phyloP scores from a whole-genome alignment of 2,113 vertebrate species.

The Neolamprologus devosi region DNA sequence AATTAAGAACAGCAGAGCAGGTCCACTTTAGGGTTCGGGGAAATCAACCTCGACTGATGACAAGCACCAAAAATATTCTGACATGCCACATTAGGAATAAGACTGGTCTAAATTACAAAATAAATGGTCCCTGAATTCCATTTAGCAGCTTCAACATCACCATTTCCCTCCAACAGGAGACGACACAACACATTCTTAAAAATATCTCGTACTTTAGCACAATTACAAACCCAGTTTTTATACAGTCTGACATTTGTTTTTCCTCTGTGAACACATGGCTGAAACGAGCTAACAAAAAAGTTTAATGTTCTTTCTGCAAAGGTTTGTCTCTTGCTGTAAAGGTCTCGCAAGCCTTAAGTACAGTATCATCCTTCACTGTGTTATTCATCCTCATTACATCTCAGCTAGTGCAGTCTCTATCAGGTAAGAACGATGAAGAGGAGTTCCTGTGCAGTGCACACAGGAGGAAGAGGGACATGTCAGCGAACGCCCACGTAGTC shows the following conservation, averaged over 20 bases:
- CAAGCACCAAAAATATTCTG: neutral
- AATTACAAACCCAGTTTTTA: neutral
- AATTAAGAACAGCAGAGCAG: neutral
- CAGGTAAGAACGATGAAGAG: neutral
- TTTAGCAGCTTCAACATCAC: neutral
- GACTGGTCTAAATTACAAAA: neutral
- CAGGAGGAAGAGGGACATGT: neutral
- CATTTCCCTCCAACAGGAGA: neutral
- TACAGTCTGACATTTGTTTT: neutral
- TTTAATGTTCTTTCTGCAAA: neutral
- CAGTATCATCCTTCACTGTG: neutral
- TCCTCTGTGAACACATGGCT: neutral
- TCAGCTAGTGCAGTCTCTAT: neutral
- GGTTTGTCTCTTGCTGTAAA: neutral
- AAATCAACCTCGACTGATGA: neutral
- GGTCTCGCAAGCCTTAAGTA: neutral
- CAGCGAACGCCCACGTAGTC: neutral
- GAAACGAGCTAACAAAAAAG: fast-evolving
- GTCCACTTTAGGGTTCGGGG: neutral
- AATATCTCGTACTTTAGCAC: neutral
- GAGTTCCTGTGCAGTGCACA: neutral
- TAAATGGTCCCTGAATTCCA: neutral
- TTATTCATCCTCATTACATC: neutral
- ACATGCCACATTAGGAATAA: neutral
- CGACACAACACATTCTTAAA: neutral